Base-by-base conservation (phyloP, 2,113 vertebrate genomes). In the Tautogolabrus adspersus region DNA sequence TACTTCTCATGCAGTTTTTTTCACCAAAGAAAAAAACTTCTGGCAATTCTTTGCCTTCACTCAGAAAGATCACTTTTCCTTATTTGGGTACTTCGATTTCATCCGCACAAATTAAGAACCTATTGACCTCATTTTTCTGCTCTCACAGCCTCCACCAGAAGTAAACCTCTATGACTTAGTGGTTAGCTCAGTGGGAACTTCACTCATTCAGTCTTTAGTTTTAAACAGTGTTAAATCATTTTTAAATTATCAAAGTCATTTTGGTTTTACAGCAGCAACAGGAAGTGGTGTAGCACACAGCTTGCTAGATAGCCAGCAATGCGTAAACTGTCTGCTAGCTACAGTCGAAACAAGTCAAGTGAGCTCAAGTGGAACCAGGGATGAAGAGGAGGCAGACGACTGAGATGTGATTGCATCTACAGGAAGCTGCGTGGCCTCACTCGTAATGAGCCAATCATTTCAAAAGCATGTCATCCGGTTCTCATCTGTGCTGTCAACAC, bases 271-370 rank as follows among this genome's bases (percentile, higher is more conserved):
- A 26, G 13, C 22, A 49, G 37, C 34, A 58, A 71, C 83, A 91
- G 88, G 90, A 92, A 89, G 84, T 81, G 84, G 80, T 83, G 15
- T 26, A 16, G 62, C 26, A 13, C 76, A 75, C 73, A 57, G 44
- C n/a, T 44, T 66, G 72, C 30, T 23, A 63, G 34, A 81, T 65
- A 84, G 77, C 38, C 58, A 69, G 47, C 62, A 21, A 49, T 21
- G 11, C 22, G 65, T 59, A 59, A 73, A 57, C 68, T 26, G 21
- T 69, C 57, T 66, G 73, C 52, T 38, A n/a, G 22, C 16, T 16
- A 46, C 13, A 62, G 22, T 56, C 52, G 47, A 49, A 58, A 49
- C 62, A 19, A 57, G 52, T 49, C 40, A 11, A 22, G 51, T 51
- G 6, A 60, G 54, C 61, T 69, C 30, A 42, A 49, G 65, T 65